Evolutionary conservation across 2,888 invertebrate species (phyloP).

Genomic region (Tillus elongatus): DNA sequence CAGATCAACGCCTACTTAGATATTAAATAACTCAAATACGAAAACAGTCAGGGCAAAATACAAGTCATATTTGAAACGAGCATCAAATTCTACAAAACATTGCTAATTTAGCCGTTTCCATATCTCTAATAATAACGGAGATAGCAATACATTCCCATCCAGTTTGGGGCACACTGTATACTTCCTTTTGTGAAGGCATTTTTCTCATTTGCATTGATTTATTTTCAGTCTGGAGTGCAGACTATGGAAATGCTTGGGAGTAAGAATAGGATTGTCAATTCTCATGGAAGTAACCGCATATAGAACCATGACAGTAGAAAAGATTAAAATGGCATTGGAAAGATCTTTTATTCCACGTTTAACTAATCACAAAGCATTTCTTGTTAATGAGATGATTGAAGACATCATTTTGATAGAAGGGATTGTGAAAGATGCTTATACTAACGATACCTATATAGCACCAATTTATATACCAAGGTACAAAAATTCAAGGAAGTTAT

Average conservation of each 20-base stretch:
- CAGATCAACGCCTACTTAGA: too few relatives aligned
- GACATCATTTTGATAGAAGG: conserved; percentile 51
- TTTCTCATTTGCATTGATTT: too few relatives aligned
- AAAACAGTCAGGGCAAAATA: too few relatives aligned
- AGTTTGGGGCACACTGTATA: too few relatives aligned
- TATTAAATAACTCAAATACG: too few relatives aligned
- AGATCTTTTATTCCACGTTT: background rate
- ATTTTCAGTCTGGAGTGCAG: conserved; percentile 1
- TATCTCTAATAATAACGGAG: too few relatives aligned
- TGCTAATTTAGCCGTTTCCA: too few relatives aligned
- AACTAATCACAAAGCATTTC: conserved; percentile 41
- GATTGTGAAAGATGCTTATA: conserved; percentile 45
- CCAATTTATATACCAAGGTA: conserved; percentile 48
- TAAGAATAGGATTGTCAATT: background rate
- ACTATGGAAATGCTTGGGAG: background rate
- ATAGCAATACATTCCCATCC: too few relatives aligned
- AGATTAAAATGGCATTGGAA: background rate
- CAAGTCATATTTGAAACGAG: too few relatives aligned
- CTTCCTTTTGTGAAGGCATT: too few relatives aligned
- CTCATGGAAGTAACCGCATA: background rate
- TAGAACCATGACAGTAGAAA: background rate
- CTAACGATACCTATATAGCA: conserved; percentile 46
- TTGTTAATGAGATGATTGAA: conserved; percentile 47
- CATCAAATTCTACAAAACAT: too few relatives aligned
- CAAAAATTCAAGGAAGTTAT: too few relatives aligned